A percentile compares a stretch with the other conserved stretches of the same genome.
phyloP scores from a whole-genome alignment of 2,888 invertebrate species.

The Zaprionus lineosus region DNA sequence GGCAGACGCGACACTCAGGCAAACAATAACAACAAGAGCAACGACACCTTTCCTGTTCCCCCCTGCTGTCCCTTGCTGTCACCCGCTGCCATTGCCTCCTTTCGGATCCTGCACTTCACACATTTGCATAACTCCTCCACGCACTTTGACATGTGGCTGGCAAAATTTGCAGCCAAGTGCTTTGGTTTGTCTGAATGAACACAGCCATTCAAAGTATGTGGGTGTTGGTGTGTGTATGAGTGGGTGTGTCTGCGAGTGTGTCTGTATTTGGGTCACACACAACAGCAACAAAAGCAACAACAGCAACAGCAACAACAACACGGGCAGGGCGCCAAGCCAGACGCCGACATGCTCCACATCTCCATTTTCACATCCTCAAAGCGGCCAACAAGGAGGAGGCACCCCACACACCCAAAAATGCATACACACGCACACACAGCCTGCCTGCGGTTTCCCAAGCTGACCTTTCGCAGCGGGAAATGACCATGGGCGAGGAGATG shows the following conservation, averaged over 20 bases:
- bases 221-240: not conserved
- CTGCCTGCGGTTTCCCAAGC: conserved; percentile 62
- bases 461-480: conserved; percentile 64
- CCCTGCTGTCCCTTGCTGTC: conserved; percentile 17
- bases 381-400: conserved; percentile 14
- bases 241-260: conserved; percentile 24
- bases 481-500: conserved; percentile 10
- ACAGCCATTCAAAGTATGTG: conserved; percentile 37
- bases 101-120: conserved; percentile 38
- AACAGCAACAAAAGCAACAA: conserved; percentile 33
- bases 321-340: conserved; percentile 39
- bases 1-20: conserved; percentile 50
- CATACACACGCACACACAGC: conserved; percentile 38
- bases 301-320: not conserved
- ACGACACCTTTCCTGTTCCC: conserved; percentile 37
- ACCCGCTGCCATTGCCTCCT: not conserved
- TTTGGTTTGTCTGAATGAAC: conserved; percentile 67
- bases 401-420: conserved; percentile 31
- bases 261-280: conserved; percentile 67
- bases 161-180: conserved; percentile 60
- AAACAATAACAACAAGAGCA: conserved; percentile 20
- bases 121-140: conserved; percentile 73
- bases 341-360: conserved; percentile 38
- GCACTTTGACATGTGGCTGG: conserved; percentile 71
- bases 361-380: conserved; percentile 30